phyloP scores from a whole-genome alignment of 2,888 invertebrate genomes.

The Acleris holmiana region DNA sequence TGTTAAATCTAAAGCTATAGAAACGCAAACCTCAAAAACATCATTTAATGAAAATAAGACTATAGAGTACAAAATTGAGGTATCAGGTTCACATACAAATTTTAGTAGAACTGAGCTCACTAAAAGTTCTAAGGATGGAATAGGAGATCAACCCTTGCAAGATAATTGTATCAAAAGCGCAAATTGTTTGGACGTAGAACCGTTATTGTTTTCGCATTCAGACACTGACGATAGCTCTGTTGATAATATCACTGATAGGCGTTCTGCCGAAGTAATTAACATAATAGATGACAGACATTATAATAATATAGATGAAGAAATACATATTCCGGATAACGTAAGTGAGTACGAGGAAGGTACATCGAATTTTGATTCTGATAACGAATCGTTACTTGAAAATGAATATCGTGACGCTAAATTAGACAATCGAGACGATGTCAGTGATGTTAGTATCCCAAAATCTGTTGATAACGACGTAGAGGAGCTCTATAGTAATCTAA shows the following conservation, averaged over 20 bases:
- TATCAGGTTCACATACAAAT: constrained; percentile 41
- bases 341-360: constrained; percentile 36
- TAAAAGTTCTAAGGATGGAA: background rate
- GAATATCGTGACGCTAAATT: constrained; percentile 40
- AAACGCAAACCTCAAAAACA: constrained; percentile 73
- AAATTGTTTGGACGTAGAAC: constrained; percentile 53
- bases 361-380: constrained; percentile 54
- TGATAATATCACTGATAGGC: constrained; percentile 45
- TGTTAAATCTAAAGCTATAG: constrained; percentile 53
- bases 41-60: constrained; percentile 67
- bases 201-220: constrained; percentile 55
- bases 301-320: constrained; percentile 4
- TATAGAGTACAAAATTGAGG: constrained; percentile 60
- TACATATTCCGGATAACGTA: constrained; percentile 1
- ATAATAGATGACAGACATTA: constrained; percentile 34
- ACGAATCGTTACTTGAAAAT: constrained; percentile 67
- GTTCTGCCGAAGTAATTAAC: constrained; percentile 48
- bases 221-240: constrained; percentile 52
- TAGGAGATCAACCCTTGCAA: background rate
- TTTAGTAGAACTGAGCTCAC: constrained; percentile 16
- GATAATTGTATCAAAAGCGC: constrained; percentile 30
- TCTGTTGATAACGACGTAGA: constrained; percentile 66
- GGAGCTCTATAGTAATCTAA: constrained; percentile 63
- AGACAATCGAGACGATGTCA: constrained; percentile 43
- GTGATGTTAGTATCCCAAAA: constrained; percentile 57